phyloP scores from a whole-genome alignment of 2,888 invertebrate genomes.

The Synanthedon formicaeformis region DNA sequence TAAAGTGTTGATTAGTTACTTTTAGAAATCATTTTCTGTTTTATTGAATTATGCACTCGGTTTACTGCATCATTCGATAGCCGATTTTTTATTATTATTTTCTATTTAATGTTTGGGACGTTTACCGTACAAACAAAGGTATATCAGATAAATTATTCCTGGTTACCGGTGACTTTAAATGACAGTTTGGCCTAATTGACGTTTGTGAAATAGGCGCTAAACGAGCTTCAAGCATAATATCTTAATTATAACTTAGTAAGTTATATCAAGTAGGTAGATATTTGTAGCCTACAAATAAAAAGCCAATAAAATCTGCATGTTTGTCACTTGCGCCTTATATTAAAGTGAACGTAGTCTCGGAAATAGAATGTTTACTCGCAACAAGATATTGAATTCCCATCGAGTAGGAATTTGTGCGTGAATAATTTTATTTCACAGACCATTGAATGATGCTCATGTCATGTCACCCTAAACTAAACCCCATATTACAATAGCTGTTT shows the following conservation, averaged over 20 bases:
- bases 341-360: background rate
- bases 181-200: no score
- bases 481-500: background rate
- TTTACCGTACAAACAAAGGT: no score
- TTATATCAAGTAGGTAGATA: background rate
- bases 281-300: background rate
- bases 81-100: no score
- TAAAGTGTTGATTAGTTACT: no score
- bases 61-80: no score
- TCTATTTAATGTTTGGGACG: no score
- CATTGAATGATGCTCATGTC: constrained; percentile 7
- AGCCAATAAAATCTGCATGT: background rate
- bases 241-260: background rate
- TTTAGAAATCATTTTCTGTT: no score
- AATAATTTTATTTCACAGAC: constrained; percentile 22
- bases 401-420: constrained; percentile 27
- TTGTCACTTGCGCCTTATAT: constrained; percentile 1
- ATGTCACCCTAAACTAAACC: background rate
- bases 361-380: constrained; percentile 21
- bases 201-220: no score
- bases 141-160: no score
- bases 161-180: no score
- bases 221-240: background rate
- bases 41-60: no score
- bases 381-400: constrained; percentile 36